A percentile compares a stretch with the other conserved stretches of the same genome.
These are phyloP conservation scores for Coelinius sp. DNA, from an alignment of 2,888 invertebrate species.

Conservation along the genomic window DNA sequence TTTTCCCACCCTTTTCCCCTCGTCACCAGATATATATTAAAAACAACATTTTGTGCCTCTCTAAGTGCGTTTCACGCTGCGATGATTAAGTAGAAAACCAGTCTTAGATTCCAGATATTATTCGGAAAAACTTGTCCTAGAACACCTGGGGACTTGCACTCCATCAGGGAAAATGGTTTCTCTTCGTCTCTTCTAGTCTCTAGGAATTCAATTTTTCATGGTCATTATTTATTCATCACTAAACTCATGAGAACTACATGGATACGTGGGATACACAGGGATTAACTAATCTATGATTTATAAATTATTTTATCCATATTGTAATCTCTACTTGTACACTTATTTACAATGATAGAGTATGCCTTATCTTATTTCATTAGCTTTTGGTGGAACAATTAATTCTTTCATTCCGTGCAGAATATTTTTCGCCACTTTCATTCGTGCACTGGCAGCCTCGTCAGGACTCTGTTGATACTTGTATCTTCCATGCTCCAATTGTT, in stretches of 20 bases:
- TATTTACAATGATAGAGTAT: constrained; percentile 15
- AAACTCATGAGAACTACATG: no score
- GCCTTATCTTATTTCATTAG: constrained; percentile 19
- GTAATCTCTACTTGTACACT: no score
- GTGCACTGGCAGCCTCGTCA: constrained; percentile 43
- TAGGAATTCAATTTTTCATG: constrained; percentile 2
- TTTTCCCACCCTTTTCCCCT: background rate
- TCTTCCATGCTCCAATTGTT: constrained; percentile 23
- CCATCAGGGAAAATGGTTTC: constrained; percentile 15
- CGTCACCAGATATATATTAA: constrained; percentile 1
- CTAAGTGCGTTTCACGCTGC: background rate
- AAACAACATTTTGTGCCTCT: background rate
- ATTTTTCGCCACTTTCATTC: constrained; percentile 41
- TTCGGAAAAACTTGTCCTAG: constrained; percentile 54
- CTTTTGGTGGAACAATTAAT: constrained; percentile 35
- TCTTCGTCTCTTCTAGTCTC: background rate
- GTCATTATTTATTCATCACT: background rate
- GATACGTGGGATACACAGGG: no score
- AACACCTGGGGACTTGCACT: constrained; percentile 2
- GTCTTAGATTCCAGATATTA: constrained; percentile 56
- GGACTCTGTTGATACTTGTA: constrained; percentile 45
- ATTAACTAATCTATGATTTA: no score
- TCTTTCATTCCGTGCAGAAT: constrained; percentile 44
- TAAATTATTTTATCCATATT: no score
- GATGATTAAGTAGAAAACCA: constrained; percentile 49